Evolutionary conservation across 2,797 vertebrate species (phyloP).

Genomic region (Sebastes itinus): DNA sequence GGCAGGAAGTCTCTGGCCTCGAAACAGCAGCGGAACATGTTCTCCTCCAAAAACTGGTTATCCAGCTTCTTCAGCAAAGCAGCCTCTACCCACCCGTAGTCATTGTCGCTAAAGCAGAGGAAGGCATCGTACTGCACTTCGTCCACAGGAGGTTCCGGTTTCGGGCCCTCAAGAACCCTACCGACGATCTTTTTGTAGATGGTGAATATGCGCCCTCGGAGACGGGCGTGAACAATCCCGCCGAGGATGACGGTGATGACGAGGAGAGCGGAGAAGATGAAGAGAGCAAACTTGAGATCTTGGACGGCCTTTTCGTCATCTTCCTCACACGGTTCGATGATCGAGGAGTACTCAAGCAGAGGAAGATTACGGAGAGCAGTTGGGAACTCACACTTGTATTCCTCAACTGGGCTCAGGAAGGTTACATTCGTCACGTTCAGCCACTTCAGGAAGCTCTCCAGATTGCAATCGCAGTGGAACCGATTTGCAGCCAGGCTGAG

Average conservation of each 20-base stretch:
- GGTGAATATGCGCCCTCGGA: constrained; percentile 83
- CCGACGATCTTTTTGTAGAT: constrained; percentile 79
- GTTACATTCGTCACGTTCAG: constrained; percentile 81
- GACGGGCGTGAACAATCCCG: constrained; percentile 64
- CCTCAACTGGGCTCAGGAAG: constrained; percentile 47
- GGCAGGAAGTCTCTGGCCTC: constrained; percentile 94
- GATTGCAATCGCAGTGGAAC: constrained; percentile 85
- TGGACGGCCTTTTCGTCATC: constrained; percentile 69
- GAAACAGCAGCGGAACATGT: constrained; percentile 87
- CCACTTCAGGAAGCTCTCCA: constrained; percentile 83
- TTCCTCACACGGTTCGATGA: constrained; percentile 72
- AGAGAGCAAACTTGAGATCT: constrained; percentile 78
- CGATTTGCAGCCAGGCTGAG: constrained; percentile 82
- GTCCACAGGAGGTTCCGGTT: not conserved
- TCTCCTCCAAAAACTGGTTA: constrained; percentile 84
- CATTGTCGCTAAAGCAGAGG: constrained; percentile 87
- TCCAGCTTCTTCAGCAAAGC: constrained; percentile 87
- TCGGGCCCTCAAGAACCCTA: constrained; percentile 61
- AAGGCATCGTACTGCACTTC: constrained; percentile 84
- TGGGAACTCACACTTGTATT: constrained; percentile 84
- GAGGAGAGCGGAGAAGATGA: constrained; percentile 62
- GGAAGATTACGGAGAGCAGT: constrained; percentile 47
- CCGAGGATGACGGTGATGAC: constrained; percentile 43
- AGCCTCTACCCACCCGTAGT: constrained; percentile 89
- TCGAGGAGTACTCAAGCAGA: constrained; percentile 60